A percentile compares a stretch with the other conserved stretches of the same genome.
Conservation (phyloP, 2,888 invertebrate species). For the Agriopis marginaria region DNA sequence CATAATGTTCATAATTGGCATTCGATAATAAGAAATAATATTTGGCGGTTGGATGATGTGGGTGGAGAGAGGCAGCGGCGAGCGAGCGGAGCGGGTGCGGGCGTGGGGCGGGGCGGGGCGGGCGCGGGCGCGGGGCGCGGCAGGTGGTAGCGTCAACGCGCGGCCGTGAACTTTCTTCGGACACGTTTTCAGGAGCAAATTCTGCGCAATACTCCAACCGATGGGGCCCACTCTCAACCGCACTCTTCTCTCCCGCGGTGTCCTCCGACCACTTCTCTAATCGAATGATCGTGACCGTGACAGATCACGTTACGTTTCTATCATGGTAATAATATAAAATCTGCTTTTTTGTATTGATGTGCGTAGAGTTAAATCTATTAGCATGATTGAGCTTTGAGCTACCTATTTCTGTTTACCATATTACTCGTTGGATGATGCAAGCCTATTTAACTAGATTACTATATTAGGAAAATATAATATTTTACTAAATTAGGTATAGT, state of each 20-base stretch:
- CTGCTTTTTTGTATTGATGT: constrained; percentile 16
- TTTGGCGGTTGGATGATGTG: constrained; percentile 42
- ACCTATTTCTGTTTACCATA: not conserved
- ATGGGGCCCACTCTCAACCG: constrained; percentile 67
- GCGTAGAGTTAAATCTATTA: constrained; percentile 5
- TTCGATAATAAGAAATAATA: constrained; percentile 45
- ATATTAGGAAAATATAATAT: too few species aligned
- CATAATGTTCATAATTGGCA: constrained; percentile 41
- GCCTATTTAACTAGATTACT: not conserved
- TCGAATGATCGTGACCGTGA: constrained; percentile 44
- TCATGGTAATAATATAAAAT: constrained; percentile 28
- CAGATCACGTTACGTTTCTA: constrained; percentile 35
- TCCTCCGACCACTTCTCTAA: constrained; percentile 51
- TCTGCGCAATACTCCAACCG: constrained; percentile 80
- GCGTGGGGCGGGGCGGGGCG: constrained; percentile 23
- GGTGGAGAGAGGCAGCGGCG: constrained; percentile 54
- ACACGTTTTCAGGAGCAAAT: constrained; percentile 84
- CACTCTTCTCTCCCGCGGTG: constrained; percentile 52
- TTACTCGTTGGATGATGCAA: not conserved
- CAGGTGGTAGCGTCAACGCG: constrained; percentile 82
- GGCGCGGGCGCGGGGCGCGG: constrained; percentile 62
- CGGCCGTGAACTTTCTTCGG: constrained; percentile 87
- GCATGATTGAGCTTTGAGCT: not conserved
- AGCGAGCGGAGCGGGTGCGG: constrained; percentile 43
- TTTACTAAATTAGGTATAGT: too few species aligned